Percentiles rank a stretch among this genome's conserved stretches.
These are phyloP conservation scores for Callyntrura sp. DNA, from an alignment of 2,888 invertebrate genomes.

Conservation along the genomic window DNA sequence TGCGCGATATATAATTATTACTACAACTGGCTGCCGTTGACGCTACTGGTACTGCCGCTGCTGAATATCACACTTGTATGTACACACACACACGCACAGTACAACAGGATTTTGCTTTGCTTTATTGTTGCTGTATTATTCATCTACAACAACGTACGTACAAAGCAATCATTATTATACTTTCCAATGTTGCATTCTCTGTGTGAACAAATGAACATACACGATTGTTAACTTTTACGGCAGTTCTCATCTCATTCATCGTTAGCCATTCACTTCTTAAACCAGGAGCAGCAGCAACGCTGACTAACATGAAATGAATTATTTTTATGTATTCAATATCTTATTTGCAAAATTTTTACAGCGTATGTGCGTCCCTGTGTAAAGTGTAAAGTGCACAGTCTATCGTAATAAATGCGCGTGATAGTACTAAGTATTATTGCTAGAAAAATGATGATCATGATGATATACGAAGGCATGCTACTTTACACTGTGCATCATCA, in stretches of 20 bases:
- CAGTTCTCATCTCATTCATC: neutral
- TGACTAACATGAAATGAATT: neutral
- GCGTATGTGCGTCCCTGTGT: conserved; percentile 8
- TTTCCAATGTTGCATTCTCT: conserved; percentile 44
- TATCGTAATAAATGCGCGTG: conserved; percentile 17
- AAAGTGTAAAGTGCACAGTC: conserved; percentile 9
- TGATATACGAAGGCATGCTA: too few relatives aligned
- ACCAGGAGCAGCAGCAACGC: neutral
- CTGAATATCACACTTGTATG: neutral
- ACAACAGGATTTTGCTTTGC: too few relatives aligned
- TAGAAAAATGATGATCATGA: neutral
- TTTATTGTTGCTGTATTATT: too few relatives aligned
- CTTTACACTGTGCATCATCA: too few relatives aligned
- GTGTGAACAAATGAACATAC: neutral
- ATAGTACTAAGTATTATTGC: neutral
- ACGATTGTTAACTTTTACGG: conserved; percentile 9
- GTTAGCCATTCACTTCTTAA: neutral
- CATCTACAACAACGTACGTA: too few relatives aligned
- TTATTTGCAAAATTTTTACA: conserved; percentile 34
- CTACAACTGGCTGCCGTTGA: too few relatives aligned
- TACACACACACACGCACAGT: too few relatives aligned
- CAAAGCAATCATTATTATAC: conserved; percentile 1
- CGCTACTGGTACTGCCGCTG: neutral
- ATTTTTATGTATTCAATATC: conserved; percentile 47
- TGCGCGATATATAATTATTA: neutral